Conservation (phyloP, 2,888 invertebrate genomes). For the Nephrocerus scutellatus region DNA sequence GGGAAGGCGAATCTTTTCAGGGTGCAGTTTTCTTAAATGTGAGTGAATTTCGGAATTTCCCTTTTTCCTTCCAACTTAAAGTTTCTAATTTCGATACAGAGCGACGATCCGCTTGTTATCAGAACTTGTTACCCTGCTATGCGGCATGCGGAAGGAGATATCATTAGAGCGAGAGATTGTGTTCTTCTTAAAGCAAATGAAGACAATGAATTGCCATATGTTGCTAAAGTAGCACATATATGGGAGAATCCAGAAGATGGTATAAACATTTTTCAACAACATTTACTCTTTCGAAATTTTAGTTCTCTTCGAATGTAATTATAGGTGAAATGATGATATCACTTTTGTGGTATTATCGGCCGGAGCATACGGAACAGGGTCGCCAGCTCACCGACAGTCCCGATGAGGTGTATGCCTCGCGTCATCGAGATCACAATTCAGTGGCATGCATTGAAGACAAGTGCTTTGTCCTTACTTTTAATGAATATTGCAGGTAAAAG, state of each 20-base stretch:
- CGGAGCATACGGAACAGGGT: constrained; percentile 92
- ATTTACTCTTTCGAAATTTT: neutral
- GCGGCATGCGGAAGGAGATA: constrained; percentile 81
- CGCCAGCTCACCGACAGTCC: constrained; percentile 70
- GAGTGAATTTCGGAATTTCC: constrained; percentile 24
- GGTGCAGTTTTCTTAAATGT: constrained; percentile 84
- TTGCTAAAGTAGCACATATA: constrained; percentile 87
- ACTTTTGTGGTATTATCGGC: constrained; percentile 93
- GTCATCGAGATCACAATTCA: constrained; percentile 90
- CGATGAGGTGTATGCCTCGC: constrained; percentile 92
- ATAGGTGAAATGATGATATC: constrained; percentile 97
- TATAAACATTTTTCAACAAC: constrained; percentile 45
- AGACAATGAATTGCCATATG: constrained; percentile 82
- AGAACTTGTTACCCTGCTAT: constrained; percentile 86
- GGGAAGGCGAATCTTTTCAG: constrained; percentile 78
- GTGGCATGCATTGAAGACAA: constrained; percentile 97
- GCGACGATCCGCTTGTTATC: constrained; percentile 65
- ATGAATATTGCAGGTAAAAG: constrained; percentile 88
- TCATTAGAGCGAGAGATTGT: constrained; percentile 81
- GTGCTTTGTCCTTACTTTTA: constrained; percentile 91
- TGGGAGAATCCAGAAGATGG: constrained; percentile 95
- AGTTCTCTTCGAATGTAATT: constrained; percentile 20
- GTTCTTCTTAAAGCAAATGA: constrained; percentile 82
- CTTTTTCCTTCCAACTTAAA: neutral
- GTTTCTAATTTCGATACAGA: constrained; percentile 49